phyloP scores from a whole-genome alignment of 2,113 vertebrate species.

The Columba janthina region DNA sequence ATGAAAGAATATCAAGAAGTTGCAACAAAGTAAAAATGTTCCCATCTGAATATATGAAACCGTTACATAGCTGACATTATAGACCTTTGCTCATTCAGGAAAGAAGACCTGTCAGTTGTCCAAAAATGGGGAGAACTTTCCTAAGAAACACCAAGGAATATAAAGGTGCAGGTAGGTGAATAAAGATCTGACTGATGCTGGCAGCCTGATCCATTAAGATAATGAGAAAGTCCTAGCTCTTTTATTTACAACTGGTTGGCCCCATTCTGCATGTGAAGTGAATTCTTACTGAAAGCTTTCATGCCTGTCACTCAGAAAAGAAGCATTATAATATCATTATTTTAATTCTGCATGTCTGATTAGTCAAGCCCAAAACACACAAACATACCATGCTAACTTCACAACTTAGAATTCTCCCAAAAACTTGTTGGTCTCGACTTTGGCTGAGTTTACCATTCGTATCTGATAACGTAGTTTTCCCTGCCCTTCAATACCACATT shows the following conservation, averaged over 20 bases:
- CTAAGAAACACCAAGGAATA: background rate
- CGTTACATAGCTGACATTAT: background rate
- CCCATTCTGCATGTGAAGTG: background rate
- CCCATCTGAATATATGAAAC: background rate
- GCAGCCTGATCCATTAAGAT: background rate
- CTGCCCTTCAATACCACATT: background rate
- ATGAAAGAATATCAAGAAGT: background rate
- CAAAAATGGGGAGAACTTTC: background rate
- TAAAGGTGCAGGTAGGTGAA: background rate
- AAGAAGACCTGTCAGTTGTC: background rate
- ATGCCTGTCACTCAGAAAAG: background rate
- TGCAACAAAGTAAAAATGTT: background rate
- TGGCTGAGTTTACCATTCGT: background rate
- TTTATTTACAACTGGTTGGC: background rate
- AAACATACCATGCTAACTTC: background rate
- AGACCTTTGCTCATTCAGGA: background rate
- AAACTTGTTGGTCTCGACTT: background rate
- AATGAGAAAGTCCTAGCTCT: background rate
- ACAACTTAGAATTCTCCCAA: background rate
- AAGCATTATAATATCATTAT: background rate
- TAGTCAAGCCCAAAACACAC: background rate
- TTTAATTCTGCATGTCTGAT: background rate
- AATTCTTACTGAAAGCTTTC: background rate
- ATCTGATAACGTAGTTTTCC: background rate
- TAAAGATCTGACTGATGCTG: background rate